Evolutionary conservation across 1,140 invertebrate species (phyloP), one percentile per base, ranked within the genome.

Genomic region (Ceratosolen fusciceps): DNA sequence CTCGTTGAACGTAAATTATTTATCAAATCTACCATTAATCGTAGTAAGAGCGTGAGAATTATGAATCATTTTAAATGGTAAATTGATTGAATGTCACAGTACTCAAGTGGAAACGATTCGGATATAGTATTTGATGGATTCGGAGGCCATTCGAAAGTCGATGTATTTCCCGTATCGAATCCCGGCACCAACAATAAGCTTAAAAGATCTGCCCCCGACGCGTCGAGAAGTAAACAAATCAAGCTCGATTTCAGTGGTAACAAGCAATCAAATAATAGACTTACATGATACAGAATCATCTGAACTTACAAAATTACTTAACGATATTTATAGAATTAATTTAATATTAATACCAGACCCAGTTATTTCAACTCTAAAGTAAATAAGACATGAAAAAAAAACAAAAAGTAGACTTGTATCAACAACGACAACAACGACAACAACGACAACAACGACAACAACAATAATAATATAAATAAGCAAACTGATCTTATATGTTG

Each of bases 91-190:
- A 49, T 43, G 26, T 67, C 16, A 10, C 47, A 77, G 79, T 29
- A n/a, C 74, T 19, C 26, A 7, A 9, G 26, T 31, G 54, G 34
- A 65, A 74, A 60, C 68, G 60, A 21, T n/a, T 67, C 52, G 43
- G 34, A 76, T 14, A 80, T 81, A 62, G 73, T 76, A 16, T 88
- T 83, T 67, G 83, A 90, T 81, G 88, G 88, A 70, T 83, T 87
- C 43, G 88, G 87, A 34, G 88, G 88, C 7, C 88, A 88, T 81
- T 85, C 86, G 8, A 88, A 83, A 12, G 24, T 73, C 19, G 86
- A 89, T 47, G 62, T 74, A 4, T 89, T 88, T 80, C 86, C 87
- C 26, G 37, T 58, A 29, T 10, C 21, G 68, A 49, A 43, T 56
- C 37, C 10, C 21, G n/a, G n/a, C n/a, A 78, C 62, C 3, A 0